Percentiles rank a stretch among this genome's conserved stretches.
Evolutionary conservation across 1,140 invertebrate species (phyloP).

Genomic region (Stegodyphus mimosarum): DNA sequence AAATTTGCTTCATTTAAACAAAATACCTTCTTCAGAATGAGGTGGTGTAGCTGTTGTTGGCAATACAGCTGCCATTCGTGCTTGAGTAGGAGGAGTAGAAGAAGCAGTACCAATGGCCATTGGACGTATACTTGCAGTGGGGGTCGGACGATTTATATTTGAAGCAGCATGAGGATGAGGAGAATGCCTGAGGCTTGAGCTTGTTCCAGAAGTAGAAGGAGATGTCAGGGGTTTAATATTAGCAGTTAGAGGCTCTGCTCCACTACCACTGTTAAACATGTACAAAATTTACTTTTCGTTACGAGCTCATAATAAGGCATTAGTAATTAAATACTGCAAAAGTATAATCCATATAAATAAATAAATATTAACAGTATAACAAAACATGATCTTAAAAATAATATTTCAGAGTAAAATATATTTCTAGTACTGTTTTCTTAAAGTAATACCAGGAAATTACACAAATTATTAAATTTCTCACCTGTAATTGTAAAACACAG

Average conservation of each 20-base stretch:
- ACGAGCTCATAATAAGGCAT: neutral
- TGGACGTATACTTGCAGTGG: slow-evolving; percentile 89
- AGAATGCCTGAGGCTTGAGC: slow-evolving; percentile 65
- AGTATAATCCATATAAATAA: neutral
- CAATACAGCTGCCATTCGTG: slow-evolving; percentile 79
- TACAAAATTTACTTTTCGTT: neutral
- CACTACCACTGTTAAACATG: slow-evolving; percentile 1
- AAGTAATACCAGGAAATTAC: no score
- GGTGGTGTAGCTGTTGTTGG: slow-evolving; percentile 67
- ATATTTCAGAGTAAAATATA: no score
- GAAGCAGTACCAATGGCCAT: slow-evolving; percentile 78
- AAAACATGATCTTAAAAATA: no score
- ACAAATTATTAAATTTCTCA: no score
- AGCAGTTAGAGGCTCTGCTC: slow-evolving; percentile 76
- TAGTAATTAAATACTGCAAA: neutral
- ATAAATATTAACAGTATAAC: no score
- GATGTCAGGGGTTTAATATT: slow-evolving; percentile 93
- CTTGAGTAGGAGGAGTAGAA: slow-evolving; percentile 64
- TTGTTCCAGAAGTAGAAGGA: slow-evolving; percentile 71
- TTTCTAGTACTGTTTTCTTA: no score
- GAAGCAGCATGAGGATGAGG: slow-evolving; percentile 66
- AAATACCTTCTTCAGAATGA: slow-evolving; percentile 39
- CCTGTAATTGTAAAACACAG: no score
- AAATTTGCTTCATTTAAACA: no score
- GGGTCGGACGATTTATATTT: slow-evolving; percentile 74